A percentile compares a stretch with the other conserved stretches of the same genome.
Conservation (phyloP, 2,797 vertebrate species). For the Gephyroberyx darwinii region DNA sequence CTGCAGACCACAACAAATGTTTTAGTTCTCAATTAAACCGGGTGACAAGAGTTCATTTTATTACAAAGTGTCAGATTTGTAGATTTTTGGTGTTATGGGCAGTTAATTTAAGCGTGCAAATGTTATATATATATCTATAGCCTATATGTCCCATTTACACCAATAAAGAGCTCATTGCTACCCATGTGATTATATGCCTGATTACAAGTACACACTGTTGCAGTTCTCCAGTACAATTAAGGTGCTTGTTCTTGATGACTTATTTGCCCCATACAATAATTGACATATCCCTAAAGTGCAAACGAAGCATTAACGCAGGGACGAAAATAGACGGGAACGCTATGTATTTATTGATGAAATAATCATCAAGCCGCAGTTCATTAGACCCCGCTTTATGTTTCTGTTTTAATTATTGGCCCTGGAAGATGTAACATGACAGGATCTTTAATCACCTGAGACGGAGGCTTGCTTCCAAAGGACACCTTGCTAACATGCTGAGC, state of each 20-base stretch:
- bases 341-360: constrained; percentile 80
- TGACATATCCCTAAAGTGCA: constrained; percentile 67
- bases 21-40: not conserved
- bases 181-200: constrained; percentile 31
- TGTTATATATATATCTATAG: too few relatives aligned
- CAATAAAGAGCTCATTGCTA: constrained; percentile 17
- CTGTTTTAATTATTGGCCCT: constrained; percentile 84
- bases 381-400: constrained; percentile 82
- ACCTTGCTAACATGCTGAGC: constrained; percentile 76
- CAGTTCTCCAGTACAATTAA: constrained; percentile 44
- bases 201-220: constrained; percentile 22
- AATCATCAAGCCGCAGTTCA: constrained; percentile 81
- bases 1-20: constrained; percentile 2
- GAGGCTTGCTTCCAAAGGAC: constrained; percentile 77
- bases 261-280: constrained; percentile 61
- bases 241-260: constrained; percentile 54
- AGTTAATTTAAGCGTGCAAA: not conserved
- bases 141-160: not conserved
- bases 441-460: constrained; percentile 79
- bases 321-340: constrained; percentile 63
- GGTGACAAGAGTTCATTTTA: not conserved
- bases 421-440: constrained; percentile 77
- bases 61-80: not conserved
- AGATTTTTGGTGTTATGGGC: not conserved
- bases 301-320: constrained; percentile 67